Percentiles rank a stretch among this genome's conserved stretches.
Evolutionary conservation across 2,888 invertebrate genomes (phyloP).

Genomic region (Antheraea assamensis): DNA sequence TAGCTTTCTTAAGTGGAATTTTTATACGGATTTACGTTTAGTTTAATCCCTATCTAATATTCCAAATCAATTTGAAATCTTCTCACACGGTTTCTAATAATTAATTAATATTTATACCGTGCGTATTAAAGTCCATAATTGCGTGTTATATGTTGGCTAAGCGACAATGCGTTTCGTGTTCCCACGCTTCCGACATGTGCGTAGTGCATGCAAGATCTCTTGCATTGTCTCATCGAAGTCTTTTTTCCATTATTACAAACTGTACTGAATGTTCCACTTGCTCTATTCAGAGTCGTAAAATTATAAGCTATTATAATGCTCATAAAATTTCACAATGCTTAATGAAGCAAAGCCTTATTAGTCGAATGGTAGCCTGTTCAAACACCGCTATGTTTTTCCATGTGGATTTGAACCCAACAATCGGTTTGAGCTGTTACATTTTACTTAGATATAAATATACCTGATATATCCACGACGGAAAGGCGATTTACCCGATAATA

Average conservation of each 20-base stretch:
- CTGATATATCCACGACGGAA: too few species aligned
- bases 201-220: conserved; percentile 17
- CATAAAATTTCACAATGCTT: neutral
- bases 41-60: neutral
- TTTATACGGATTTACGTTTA: neutral
- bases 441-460: too few species aligned
- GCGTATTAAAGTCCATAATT: neutral
- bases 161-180: conserved; percentile 16
- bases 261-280: neutral
- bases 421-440: too few species aligned
- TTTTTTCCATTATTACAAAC: conserved; percentile 14
- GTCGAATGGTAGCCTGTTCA: neutral
- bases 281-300: neutral
- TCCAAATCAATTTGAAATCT: conserved; percentile 2
- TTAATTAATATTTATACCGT: neutral
- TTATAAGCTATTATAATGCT: neutral
- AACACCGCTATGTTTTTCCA: neutral
- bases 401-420: neutral
- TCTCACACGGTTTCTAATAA: conserved; percentile 14
- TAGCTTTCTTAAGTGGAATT: neutral
- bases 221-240: conserved; percentile 19
- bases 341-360: neutral
- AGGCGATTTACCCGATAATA: too few species aligned
- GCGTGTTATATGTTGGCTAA: neutral
- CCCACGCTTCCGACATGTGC: conserved; percentile 20